A percentile compares a stretch with the other conserved stretches of the same genome.
phyloP scores from a whole-genome alignment of 2,888 invertebrate genomes.

The Artemia sinica region DNA sequence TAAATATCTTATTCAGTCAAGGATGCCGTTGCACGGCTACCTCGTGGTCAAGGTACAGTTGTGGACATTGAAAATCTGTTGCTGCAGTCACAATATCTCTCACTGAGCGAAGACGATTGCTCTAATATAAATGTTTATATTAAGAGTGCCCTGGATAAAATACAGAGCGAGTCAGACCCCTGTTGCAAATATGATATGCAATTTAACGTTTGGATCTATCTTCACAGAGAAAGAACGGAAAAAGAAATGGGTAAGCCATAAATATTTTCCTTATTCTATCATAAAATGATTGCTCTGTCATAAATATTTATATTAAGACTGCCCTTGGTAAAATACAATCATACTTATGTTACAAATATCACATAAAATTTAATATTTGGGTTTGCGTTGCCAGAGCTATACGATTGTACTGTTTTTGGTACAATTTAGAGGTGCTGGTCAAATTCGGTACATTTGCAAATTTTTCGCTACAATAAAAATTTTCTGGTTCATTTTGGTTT shows the following conservation, averaged over 20 bases:
- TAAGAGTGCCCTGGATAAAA: conserved; percentile 70
- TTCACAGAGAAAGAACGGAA: conserved; percentile 53
- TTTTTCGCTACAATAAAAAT: too few relatives aligned
- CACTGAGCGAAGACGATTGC: conserved; percentile 38
- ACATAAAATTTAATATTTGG: too few relatives aligned
- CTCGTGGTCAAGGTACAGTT: conserved; percentile 82
- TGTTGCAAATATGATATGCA: conserved; percentile 82
- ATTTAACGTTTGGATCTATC: conserved; percentile 85
- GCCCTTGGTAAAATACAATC: too few relatives aligned
- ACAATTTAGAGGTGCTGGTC: too few relatives aligned
- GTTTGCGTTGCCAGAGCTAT: too few relatives aligned
- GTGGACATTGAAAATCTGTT: conserved; percentile 76
- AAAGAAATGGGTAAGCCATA: conserved; percentile 43
- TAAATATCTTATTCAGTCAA: conserved; percentile 40
- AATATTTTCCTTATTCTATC: not conserved
- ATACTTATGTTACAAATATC: too few relatives aligned
- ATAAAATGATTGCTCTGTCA: too few relatives aligned
- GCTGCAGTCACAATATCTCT: conserved; percentile 50
- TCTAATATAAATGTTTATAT: conserved; percentile 61
- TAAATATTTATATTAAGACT: too few relatives aligned
- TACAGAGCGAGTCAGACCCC: conserved; percentile 77
- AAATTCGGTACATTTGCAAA: too few relatives aligned
- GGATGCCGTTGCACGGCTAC: conserved; percentile 78
- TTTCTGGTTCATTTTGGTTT: too few relatives aligned
- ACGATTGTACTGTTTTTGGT: too few relatives aligned